Base-by-base conservation (phyloP, 2,888 invertebrate species). In the Napeogenes inachia region DNA sequence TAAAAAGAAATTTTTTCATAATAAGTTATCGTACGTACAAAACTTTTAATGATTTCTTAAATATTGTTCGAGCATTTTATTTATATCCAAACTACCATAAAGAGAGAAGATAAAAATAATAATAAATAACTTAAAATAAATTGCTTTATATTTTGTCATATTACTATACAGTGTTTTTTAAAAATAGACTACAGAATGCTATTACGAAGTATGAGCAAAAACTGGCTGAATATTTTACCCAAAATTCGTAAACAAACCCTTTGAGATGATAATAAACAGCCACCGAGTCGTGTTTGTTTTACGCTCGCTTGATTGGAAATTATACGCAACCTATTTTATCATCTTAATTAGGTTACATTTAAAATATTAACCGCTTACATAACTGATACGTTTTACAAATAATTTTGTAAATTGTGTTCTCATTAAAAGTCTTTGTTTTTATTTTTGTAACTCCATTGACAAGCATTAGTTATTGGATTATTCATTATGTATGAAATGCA, bases 201-300 rank as follows among this genome's bases (percentile, higher is more conserved):
- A 50, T 8, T 30, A 50, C 30, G 30, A 50, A 50, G 30, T 47
- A n/a, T 45, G 56, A 13, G 45, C 30, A 42, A 35, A 60, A 59
- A 55, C 69, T 50, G 59, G 67, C 73, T 70, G 70, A 68, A 56
- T 73, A 65, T 70, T 67, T 71, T 69, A 80, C 71, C 76, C 80
- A 80, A 73, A 21, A 64, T 70, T 66, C 50, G 63, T 70, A 75
- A 80, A 79, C 73, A 74, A 63, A 32, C 58, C 67, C 68, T 72
- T 74, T 70, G 71, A 74, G 71, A 73, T 73, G 64, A 69, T 68
- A 73, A 74, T 70, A 68, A 69, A 73, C 70, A 61, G 47, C 60
- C 66, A 59, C 61, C 55, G 60, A 64, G 42, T 54, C 57, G 54
- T 54, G 50, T 50, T 50, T 50, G 50, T 21, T 10, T 30, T 50